Percentiles rank a stretch among this genome's conserved stretches.
Evolutionary conservation across 2,113 vertebrate genomes (phyloP).

Genomic region (Paradoxurus hermaphroditus): DNA sequence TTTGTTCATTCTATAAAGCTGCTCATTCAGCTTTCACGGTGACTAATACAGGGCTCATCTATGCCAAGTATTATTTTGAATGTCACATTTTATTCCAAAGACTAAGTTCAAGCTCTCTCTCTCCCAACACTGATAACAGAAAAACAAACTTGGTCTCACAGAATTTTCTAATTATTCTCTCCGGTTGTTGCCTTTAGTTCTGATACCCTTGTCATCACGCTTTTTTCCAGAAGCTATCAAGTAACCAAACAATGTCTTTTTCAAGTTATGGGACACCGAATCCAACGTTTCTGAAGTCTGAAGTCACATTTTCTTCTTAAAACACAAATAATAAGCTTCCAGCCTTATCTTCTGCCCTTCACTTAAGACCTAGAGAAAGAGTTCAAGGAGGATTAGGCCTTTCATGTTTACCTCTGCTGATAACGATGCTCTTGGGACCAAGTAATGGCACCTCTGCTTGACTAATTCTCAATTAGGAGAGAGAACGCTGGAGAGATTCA

Average conservation of each 20-base stretch:
- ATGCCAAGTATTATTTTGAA: slow-evolving; percentile 46
- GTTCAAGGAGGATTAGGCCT: not conserved
- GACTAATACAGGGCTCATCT: not conserved
- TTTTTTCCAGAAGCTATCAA: not conserved
- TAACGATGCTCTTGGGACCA: not conserved
- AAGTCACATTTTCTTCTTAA: slow-evolving; percentile 11
- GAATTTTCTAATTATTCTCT: slow-evolving; percentile 48
- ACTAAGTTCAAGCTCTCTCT: not conserved
- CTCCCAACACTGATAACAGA: not conserved
- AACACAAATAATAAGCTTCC: not conserved
- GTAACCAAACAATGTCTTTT: not conserved
- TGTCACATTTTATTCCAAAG: slow-evolving; percentile 24
- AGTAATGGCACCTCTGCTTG: not conserved
- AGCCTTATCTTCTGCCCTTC: not conserved
- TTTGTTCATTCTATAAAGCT: slow-evolving; percentile 59
- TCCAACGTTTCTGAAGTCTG: not conserved
- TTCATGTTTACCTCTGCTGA: not conserved
- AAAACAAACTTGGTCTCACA: slow-evolving; percentile 16
- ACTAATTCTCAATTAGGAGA: not conserved
- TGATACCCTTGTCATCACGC: not conserved
- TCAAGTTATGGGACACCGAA: not conserved
- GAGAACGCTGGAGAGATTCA: not conserved
- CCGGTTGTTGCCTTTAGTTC: not conserved
- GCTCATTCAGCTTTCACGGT: slow-evolving; percentile 20
- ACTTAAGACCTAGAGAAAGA: not conserved